Conservation (phyloP, 2,888 invertebrate genomes). For the Drosophila buzzatii region DNA sequence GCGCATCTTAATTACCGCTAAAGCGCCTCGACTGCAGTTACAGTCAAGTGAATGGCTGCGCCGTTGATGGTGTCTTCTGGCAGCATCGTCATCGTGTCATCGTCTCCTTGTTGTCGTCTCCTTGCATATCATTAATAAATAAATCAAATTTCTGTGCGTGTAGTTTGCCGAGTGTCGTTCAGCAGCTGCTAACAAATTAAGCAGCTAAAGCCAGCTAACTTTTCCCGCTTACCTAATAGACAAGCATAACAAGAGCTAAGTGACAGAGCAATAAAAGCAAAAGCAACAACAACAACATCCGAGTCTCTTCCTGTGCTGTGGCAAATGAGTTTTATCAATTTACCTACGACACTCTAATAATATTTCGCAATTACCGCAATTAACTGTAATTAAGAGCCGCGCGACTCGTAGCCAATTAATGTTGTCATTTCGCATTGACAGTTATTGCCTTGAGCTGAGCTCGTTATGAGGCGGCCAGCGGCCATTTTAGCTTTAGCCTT, state of each 20-base stretch:
- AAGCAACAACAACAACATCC: background rate
- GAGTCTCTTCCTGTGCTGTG: constrained; percentile 23
- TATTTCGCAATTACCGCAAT: constrained; percentile 82
- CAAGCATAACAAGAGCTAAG: constrained; percentile 62
- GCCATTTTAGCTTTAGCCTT: constrained; percentile 44
- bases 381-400: constrained; percentile 76
- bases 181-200: constrained; percentile 71
- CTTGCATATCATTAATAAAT: constrained; percentile 83
- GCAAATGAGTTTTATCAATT: constrained; percentile 71
- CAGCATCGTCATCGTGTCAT: constrained; percentile 16
- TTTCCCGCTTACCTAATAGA: constrained; percentile 60
- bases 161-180: constrained; percentile 51
- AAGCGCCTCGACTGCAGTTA: constrained; percentile 58
- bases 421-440: constrained; percentile 57
- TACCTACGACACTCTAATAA: constrained; percentile 71
- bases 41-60: constrained; percentile 55
- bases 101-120: constrained; percentile 44
- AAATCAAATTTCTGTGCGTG: constrained; percentile 77
- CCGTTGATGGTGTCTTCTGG: constrained; percentile 24
- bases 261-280: constrained; percentile 33
- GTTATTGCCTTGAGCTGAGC: constrained; percentile 43
- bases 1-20: constrained; percentile 80
- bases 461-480: constrained; percentile 6
- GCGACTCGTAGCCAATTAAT: constrained; percentile 60
- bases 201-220: constrained; percentile 72